Evolutionary conservation across 1,140 invertebrate species (phyloP), one percentile per base, ranked within the genome.

Genomic region (Drosophila aff.): DNA sequence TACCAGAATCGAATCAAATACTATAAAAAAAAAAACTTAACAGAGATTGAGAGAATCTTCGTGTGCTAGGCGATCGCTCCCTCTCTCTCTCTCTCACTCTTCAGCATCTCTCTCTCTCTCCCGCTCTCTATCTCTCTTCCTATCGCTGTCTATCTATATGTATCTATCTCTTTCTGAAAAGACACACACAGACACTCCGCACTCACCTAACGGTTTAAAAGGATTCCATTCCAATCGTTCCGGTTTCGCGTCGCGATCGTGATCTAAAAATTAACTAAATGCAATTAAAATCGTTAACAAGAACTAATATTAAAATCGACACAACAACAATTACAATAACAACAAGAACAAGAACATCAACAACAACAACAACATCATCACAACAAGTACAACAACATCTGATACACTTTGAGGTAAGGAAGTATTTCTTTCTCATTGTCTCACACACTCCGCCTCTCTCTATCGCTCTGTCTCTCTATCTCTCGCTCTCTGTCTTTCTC

Each of bases 371-470:
- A 26, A 63, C 52, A 55, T 38, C 53, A 66, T 46, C 36, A 62
- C 58, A 63, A 71, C 40, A 63, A 61, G 52, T 46, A 60, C 73
- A 62, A 58, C 28, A 66, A 76, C 75, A 77, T 58, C 52, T 60
- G 73, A 80, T 69, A 89, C 83, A 77, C 74, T 55, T 89, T 76
- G 83, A 86, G 83, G 83, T 86, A 86, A 86, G 83, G 84, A 74
- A 80, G 80, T 83, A 83, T 76, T 81, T 82, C 76, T 82, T 55
- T 82, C 71, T 85, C 76, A 50, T 66, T 87, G 65, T 80, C 77
- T 67, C 64, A 47, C 78, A 66, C 68, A 65, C 75, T 79, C 60
- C 38, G 44, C 26, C 71, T 49, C 18, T 52, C 41, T 36, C 9
- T 67, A 13, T 77, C 43, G 41, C 21, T 62, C 23, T 62, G 1